These are phyloP conservation scores for Orthonyx spaldingii DNA, from an alignment of 2,113 vertebrate genomes.

Conservation along the genomic window DNA sequence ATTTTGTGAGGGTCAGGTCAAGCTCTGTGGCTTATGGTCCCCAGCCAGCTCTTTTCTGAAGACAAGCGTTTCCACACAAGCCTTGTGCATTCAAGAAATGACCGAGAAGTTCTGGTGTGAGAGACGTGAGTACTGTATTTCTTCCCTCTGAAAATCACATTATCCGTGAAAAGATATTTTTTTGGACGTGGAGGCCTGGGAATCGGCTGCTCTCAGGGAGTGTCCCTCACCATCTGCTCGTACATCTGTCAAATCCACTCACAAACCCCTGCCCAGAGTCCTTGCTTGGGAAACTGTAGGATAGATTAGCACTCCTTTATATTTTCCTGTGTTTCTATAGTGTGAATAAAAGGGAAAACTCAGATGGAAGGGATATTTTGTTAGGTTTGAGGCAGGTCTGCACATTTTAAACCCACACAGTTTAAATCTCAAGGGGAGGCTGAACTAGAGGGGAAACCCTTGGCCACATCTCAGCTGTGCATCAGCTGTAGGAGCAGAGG, in stretches of 20 bases:
- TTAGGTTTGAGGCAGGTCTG: neutral
- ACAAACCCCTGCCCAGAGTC: neutral
- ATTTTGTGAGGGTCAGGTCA: neutral
- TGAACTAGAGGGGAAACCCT: slow-evolving; percentile 4
- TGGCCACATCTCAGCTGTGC: neutral
- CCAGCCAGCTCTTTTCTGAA: neutral
- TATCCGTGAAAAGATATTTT: neutral
- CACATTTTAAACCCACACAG: neutral
- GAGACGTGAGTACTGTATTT: neutral
- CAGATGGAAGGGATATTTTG: neutral
- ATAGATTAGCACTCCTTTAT: slow-evolving; percentile 31
- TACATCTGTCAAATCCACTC: slow-evolving; percentile 55
- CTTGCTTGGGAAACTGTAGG: neutral
- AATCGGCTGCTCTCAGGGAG: slow-evolving; percentile 26
- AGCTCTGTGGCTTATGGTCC: neutral
- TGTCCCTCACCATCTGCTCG: slow-evolving; percentile 27
- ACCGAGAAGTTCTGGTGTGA: neutral
- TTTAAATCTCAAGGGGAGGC: neutral
- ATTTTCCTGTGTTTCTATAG: neutral
- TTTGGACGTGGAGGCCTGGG: slow-evolving; percentile 43
- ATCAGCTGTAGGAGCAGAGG: neutral
- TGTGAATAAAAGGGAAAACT: neutral
- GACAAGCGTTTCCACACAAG: neutral
- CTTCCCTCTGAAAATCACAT: slow-evolving; percentile 49
- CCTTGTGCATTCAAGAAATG: neutral